These are phyloP conservation scores for Puffinus mauretanicus DNA, from an alignment of 2,113 vertebrate species.

Conservation along the genomic window DNA sequence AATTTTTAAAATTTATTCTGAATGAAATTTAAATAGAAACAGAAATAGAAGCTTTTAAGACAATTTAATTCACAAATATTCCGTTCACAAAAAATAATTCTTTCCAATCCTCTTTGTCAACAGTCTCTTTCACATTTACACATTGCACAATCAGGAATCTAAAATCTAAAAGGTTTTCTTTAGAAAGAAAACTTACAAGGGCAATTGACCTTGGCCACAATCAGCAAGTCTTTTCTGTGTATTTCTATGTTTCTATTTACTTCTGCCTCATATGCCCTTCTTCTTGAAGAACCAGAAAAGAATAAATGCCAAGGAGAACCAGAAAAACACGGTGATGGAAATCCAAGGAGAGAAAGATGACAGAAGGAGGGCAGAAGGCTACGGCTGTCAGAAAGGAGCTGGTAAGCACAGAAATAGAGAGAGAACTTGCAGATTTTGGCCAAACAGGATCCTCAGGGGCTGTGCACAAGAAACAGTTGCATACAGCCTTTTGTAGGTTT, in stretches of 20 bases:
- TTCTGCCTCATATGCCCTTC: not conserved
- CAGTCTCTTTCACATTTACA: not conserved
- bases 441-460: not conserved
- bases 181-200: not conserved
- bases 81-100: not conserved
- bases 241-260: not conserved
- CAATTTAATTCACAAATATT: not conserved
- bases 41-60: not conserved
- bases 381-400: not conserved
- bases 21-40: not conserved
- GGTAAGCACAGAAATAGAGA: not conserved
- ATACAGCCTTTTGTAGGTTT: not conserved
- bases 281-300: not conserved
- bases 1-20: constrained; percentile 1
- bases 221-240: not conserved
- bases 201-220: not conserved
- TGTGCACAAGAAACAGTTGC: not conserved
- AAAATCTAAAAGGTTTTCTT: not conserved
- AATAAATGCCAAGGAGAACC: not conserved
- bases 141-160: not conserved
- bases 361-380: not conserved
- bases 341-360: not conserved
- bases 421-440: not conserved
- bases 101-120: not conserved
- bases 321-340: not conserved